Percentiles rank a stretch among this genome's conserved stretches.
Evolutionary conservation across 2,888 invertebrate genomes (phyloP).

Genomic region (Poecilus cupreus): DNA sequence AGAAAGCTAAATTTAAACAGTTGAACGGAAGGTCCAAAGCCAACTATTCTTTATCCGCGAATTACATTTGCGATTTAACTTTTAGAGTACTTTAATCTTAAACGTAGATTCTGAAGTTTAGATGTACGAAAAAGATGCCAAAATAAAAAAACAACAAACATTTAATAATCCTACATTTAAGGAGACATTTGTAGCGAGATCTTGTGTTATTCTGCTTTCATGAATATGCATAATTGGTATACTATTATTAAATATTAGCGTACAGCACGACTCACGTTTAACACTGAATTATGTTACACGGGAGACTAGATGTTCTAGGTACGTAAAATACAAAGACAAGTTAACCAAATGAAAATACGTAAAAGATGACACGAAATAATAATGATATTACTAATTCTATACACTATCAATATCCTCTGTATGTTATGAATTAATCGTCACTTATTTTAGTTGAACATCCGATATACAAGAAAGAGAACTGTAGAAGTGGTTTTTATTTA

Average conservation of each 20-base stretch:
- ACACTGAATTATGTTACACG: no score
- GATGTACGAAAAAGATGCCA: constrained; percentile 31
- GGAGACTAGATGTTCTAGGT: no score
- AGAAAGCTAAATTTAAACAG: constrained; percentile 11
- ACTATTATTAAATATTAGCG: constrained; percentile 23
- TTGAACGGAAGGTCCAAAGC: constrained; percentile 36
- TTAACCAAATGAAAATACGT: no score
- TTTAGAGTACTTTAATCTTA: constrained; percentile 29
- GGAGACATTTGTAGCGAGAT: background rate
- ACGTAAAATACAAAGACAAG: no score
- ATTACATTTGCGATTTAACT: constrained; percentile 9
- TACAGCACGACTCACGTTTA: background rate
- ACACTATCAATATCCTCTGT: no score
- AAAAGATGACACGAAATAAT: no score
- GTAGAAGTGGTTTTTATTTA: no score
- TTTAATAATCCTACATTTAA: constrained; percentile 12
- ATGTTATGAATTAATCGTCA: no score
- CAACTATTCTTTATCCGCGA: constrained; percentile 20
- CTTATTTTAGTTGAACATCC: no score
- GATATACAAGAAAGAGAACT: no score
- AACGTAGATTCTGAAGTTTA: constrained; percentile 12
- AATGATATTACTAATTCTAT: no score
- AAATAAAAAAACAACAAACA: constrained; percentile 27
- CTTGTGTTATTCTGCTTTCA: constrained; percentile 6
- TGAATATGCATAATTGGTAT: constrained; percentile 10